Evolutionary conservation across 2,888 invertebrate species (phyloP).

Genomic region (Ormyrus rosae): DNA sequence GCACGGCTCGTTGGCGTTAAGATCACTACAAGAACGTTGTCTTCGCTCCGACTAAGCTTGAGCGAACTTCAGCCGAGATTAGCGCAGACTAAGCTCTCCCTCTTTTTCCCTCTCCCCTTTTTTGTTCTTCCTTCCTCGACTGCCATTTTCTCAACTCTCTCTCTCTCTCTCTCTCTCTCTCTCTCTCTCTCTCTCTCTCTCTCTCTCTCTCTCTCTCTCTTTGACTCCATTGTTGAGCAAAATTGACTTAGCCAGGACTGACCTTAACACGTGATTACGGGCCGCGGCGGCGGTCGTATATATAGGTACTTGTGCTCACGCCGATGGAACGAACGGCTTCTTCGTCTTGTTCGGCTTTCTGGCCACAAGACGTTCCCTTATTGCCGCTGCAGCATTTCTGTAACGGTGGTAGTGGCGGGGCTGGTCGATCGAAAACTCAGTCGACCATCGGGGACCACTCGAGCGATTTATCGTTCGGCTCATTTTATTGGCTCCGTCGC

Average conservation of each 20-base stretch:
- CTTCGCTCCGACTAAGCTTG: not conserved
- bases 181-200: too few relatives aligned
- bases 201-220: too few relatives aligned
- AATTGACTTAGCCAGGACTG: slow-evolving; percentile 23
- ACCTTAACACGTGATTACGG: not conserved
- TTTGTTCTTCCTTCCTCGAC: too few relatives aligned
- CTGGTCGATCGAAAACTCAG: slow-evolving; percentile 42
- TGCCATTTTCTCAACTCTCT: too few relatives aligned
- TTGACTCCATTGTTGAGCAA: slow-evolving; percentile 1
- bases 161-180: too few relatives aligned
- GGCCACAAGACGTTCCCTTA: not conserved
- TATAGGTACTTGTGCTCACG: not conserved
- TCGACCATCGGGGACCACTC: slow-evolving; percentile 56
- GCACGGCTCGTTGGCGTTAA: not conserved
- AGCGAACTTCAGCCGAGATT: not conserved
- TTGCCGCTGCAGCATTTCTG: slow-evolving; percentile 17
- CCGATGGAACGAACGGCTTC: not conserved
- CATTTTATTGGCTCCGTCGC: slow-evolving; percentile 67
- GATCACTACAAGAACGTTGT: not conserved
- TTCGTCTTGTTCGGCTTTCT: slow-evolving; percentile 11
- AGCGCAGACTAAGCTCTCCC: not conserved
- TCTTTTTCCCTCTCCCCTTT: not conserved
- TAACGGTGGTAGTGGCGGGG: not conserved
- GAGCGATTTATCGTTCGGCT: slow-evolving; percentile 69
- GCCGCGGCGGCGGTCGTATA: not conserved